Evolutionary conservation across 2,797 vertebrate genomes (phyloP).

Genomic region (Sebastes miniatus): DNA sequence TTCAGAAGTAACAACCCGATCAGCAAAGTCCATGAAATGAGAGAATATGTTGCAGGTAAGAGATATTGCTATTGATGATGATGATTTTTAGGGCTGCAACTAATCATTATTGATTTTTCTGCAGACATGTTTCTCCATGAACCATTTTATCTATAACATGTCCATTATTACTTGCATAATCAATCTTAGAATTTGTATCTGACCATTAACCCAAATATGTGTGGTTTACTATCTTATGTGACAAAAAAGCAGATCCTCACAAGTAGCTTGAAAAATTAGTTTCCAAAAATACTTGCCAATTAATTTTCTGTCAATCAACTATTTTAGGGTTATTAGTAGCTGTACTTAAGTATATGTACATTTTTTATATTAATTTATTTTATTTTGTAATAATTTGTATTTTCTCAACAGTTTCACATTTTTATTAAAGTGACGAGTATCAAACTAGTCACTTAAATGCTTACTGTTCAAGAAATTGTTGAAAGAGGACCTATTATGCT

Average conservation of each 20-base stretch:
- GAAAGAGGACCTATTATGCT: too few species aligned
- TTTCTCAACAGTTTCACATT: neutral
- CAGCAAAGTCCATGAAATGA: slow-evolving; percentile 95
- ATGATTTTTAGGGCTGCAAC: neutral
- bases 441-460: neutral
- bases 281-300: neutral
- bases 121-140: neutral
- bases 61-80: neutral
- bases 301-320: too few species aligned
- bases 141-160: neutral
- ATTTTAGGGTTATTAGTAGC: neutral
- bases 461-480: neutral
- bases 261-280: neutral
- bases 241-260: neutral
- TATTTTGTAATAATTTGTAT: neutral
- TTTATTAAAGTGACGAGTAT: neutral
- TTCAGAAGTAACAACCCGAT: slow-evolving; percentile 98
- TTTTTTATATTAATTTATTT: neutral
- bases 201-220: neutral
- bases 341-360: neutral
- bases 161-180: neutral
- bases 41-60: slow-evolving; percentile 97
- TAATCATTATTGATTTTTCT: neutral
- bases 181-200: neutral
- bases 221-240: neutral